Evolutionary conservation across 2,113 vertebrate genomes (phyloP), one percentile per base, ranked within the genome.

Genomic region (Chiloscyllium plagiosum): DNA sequence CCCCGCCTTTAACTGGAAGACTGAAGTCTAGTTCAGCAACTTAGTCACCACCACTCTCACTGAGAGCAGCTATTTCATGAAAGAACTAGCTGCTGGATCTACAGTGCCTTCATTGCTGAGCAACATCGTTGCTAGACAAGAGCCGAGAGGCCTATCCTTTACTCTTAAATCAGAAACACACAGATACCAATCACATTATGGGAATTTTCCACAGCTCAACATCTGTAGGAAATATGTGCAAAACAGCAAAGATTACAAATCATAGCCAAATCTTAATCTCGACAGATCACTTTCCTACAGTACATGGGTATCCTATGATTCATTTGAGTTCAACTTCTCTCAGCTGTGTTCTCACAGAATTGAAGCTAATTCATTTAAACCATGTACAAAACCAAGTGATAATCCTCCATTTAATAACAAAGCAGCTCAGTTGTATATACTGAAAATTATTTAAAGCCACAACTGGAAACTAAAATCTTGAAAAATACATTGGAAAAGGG

Each of bases 201-300:
- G 5, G 33, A 94, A 68, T 37, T 94, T 94, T 66, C 92, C 56
- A 33, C 2, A 94, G n/a, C 33, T 42, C 29, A 66, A 94, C 92
- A 94, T 94, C 92, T 94, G 92, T 65, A 94, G 92, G 66, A 94
- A 94, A 94, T n/a, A 69, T 56, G 47, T 20, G 61, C 22, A 94
- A 37, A 37, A 94, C 20, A 65, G n/a, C 83, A 89, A 86, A 94
- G 37, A 94, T 42, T 42, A 69, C 24, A 94, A 42, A 69, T 94
- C 66, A 94, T 20, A 69, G 37, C 61, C 61, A 68, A 94, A 68
- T 66, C 92, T 37, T 22, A n/a, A 68, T 69, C 33, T 42, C 19
- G 8, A 22, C 90, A 22, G 61, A n/a, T n/a, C 61, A 66, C 61
- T 94, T 29, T 6, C 1, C 37, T 66, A 68, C 92, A 68, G 92